Percentiles rank a stretch among this genome's conserved stretches.
Conservation (phyloP, 2,113 vertebrate genomes). For the Solea senegalensis region DNA sequence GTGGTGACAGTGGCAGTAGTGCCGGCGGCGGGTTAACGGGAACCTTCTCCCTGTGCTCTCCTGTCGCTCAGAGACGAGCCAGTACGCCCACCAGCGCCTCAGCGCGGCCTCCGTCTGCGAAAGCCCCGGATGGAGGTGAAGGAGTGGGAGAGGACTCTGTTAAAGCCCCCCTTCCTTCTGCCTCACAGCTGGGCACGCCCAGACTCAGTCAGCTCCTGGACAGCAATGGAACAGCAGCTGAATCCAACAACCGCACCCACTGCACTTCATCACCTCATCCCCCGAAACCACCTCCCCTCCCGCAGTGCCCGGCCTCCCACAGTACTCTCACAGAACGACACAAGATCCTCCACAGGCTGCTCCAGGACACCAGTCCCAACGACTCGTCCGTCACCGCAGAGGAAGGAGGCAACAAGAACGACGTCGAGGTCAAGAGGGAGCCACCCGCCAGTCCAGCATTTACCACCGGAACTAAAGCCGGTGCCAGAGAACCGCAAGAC, state of each 20-base stretch:
- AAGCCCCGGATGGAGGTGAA: conserved; percentile 68
- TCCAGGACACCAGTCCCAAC: conserved; percentile 92
- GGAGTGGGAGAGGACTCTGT: conserved; percentile 62
- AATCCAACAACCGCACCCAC: conserved; percentile 41
- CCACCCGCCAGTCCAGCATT: conserved; percentile 61
- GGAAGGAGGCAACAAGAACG: conserved; percentile 42
- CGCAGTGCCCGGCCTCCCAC: conserved; percentile 89
- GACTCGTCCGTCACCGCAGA: conserved; percentile 76
- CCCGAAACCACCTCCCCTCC: conserved; percentile 67
- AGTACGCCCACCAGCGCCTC: conserved; percentile 69
- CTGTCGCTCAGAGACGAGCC: conserved; percentile 83
- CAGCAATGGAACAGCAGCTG: conserved; percentile 75
- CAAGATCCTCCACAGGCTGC: conserved; percentile 93
- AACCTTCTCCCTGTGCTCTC: conserved; percentile 84
- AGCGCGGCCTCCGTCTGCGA: conserved; percentile 80
- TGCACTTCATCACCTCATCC: conserved; percentile 64
- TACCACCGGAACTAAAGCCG: conserved; percentile 56
- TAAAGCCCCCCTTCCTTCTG: conserved; percentile 77
- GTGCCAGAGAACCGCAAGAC: conserved; percentile 90
- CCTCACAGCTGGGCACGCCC: conserved; percentile 77
- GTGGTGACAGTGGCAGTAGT: conserved; percentile 69
- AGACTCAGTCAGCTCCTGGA: conserved; percentile 89
- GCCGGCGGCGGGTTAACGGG: conserved; percentile 69
- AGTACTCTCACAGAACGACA: conserved; percentile 93
- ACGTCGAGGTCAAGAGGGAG: conserved; percentile 87